Evolutionary conservation across 1,140 invertebrate genomes (phyloP), one percentile per base, ranked within the genome.

Genomic region (Drosophila seguyi): DNA sequence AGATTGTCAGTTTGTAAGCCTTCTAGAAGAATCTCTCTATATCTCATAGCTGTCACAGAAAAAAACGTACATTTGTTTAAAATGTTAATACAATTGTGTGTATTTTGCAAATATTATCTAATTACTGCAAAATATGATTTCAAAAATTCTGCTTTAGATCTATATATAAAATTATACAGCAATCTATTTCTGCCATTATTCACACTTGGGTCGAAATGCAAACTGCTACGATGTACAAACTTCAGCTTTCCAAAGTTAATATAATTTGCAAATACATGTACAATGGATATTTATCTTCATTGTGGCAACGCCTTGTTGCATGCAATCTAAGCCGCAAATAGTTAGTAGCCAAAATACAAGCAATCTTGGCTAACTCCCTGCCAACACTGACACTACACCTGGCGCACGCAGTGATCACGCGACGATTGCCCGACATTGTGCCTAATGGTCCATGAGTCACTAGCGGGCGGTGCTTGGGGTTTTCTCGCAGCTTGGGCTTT

Each of bases 401-500:
- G 38, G 25, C 59, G 10, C 59, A 61, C 31, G 45, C 59, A 36
- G 42, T 57, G 52, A 72, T 71, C 68, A 50, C 44, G 48, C 66
- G 31, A 41, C 66, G 18, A 71, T 27, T 72, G 50, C 52, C 44
- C 68, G 53, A 59, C 34, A 41, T 58, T 72, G 57, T 27, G 65
- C 52, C 29, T 41, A 47, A 48, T 36, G 42, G 36, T 58, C 44
- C 52, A 72, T 72, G 68, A 72, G 52, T 72, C 68, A 72, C 66
- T n/a, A 16, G 22, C 20, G 44, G 18, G 34, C 27, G 66, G 63
- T 31, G 29, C 16, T 69, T 50, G 60, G 66, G 66, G 45, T 68
- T 68, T 68, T 68, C 66, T 68, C 44, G 25, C 27, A 50, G 44
- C 22, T 8, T 25, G n/a, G 13, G 18, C 20, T 22, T 10, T n/a